Percentiles rank a stretch among this genome's conserved stretches.
These are phyloP conservation scores for Psylliodes chrysocephalus DNA, from an alignment of 2,888 invertebrate species.

Conservation along the genomic window DNA sequence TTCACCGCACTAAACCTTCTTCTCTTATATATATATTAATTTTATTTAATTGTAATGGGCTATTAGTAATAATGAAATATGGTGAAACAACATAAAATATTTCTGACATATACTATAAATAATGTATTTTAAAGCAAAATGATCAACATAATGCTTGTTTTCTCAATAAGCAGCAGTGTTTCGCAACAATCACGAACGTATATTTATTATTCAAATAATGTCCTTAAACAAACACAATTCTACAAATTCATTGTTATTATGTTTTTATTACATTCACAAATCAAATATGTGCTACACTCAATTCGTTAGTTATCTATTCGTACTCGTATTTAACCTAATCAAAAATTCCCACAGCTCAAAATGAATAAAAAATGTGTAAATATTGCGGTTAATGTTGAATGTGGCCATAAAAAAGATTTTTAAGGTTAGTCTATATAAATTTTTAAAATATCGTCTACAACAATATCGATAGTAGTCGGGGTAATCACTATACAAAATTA, in stretches of 20 bases:
- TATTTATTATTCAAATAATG: conserved; percentile 22
- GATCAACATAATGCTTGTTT: background rate
- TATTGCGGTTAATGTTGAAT: background rate
- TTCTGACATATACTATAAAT: too few species aligned
- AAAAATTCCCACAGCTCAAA: conserved; percentile 12
- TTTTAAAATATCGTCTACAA: background rate
- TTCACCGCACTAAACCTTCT: too few species aligned
- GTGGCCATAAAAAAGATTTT: background rate
- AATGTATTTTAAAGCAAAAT: too few species aligned
- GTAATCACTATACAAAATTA: too few species aligned
- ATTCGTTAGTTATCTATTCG: background rate
- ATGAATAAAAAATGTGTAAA: conserved; percentile 2
- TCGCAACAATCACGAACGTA: conserved; percentile 25
- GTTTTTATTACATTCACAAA: conserved; percentile 29
- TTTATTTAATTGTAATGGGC: too few species aligned
- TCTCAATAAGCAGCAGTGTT: conserved; percentile 6
- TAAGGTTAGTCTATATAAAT: background rate
- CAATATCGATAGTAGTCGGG: too few species aligned
- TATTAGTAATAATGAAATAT: too few species aligned
- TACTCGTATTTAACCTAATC: conserved; percentile 5
- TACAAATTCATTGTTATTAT: conserved; percentile 14
- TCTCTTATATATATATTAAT: too few species aligned
- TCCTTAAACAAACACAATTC: conserved; percentile 22
- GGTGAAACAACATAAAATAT: too few species aligned
- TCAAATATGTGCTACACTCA: conserved; percentile 15